Evolutionary conservation across 2,888 invertebrate species (phyloP).

Genomic region (Apotomis capreana): DNA sequence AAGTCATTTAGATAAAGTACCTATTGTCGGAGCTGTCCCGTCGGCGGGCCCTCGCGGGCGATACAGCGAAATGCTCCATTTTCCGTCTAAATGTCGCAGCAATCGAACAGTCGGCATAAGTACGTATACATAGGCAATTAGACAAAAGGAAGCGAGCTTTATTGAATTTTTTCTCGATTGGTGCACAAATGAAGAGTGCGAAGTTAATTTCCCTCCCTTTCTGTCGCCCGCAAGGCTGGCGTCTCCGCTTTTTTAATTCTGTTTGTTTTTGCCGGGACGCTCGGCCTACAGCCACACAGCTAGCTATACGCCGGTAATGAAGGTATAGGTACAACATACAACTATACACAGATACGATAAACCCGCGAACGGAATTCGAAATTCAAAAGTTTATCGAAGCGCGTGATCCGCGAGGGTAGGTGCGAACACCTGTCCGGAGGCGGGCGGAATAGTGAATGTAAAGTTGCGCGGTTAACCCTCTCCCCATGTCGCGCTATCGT

Average conservation of each 20-base stretch:
- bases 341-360: conserved; percentile 47
- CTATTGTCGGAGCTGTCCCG: conserved; percentile 29
- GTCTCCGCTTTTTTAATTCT: conserved; percentile 68
- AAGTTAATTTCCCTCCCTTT: conserved; percentile 71
- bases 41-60: conserved; percentile 45
- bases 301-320: conserved; percentile 42
- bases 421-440: conserved; percentile 57
- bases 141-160: conserved; percentile 78
- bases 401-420: conserved; percentile 3
- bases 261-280: conserved; percentile 57
- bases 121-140: conserved; percentile 78
- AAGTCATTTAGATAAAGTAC: conserved; percentile 23
- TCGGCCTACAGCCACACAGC: conserved; percentile 20
- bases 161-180: conserved; percentile 82
- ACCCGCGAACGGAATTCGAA: conserved; percentile 56
- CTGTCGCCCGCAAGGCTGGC: conserved; percentile 62
- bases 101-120: conserved; percentile 65
- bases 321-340: too few relatives aligned
- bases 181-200: conserved; percentile 78
- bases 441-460: conserved; percentile 59
- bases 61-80: conserved; percentile 53
- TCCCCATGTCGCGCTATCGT: conserved; percentile 56
- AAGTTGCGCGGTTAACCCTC: conserved; percentile 73
- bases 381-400: conserved; percentile 61
- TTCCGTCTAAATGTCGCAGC: conserved; percentile 60